A percentile compares a stretch with the other conserved stretches of the same genome.
These are phyloP conservation scores for Pseudopodoces humilis DNA, from an alignment of 2,113 vertebrate genomes.

Conservation along the genomic window DNA sequence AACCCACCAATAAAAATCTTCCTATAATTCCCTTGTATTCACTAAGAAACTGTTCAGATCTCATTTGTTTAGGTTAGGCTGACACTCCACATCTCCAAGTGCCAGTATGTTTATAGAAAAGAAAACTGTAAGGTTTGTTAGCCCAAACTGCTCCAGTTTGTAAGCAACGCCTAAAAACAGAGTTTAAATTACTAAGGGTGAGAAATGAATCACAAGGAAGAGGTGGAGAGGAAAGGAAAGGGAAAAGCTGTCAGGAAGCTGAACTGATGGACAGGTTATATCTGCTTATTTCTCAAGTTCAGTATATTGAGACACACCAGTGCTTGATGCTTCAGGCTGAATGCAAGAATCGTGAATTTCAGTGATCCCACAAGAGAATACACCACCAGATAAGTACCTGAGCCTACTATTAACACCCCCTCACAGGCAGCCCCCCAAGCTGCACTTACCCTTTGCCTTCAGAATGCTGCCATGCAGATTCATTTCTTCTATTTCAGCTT, in stretches of 20 bases:
- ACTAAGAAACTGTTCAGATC: background rate
- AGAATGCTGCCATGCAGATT: background rate
- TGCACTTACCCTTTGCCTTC: background rate
- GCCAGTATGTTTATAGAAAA: background rate
- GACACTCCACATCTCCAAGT: background rate
- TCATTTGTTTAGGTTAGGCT: background rate
- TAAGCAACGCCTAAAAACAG: background rate
- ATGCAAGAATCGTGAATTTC: background rate
- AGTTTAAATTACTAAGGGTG: background rate
- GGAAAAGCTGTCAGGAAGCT: background rate
- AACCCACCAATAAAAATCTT: background rate
- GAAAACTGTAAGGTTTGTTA: background rate
- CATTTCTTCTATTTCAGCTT: constrained; percentile 9
- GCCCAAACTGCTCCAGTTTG: background rate
- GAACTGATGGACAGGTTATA: background rate
- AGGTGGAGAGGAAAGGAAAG: background rate
- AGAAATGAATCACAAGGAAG: background rate
- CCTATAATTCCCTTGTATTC: background rate
- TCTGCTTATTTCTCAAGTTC: background rate
- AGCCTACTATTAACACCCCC: background rate
- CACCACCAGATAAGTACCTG: background rate
- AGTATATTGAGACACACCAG: background rate
- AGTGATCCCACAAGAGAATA: background rate
- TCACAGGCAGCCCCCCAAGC: background rate
- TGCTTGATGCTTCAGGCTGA: background rate